A percentile compares a stretch with the other conserved stretches of the same genome.
phyloP scores from a whole-genome alignment of 2,113 vertebrate genomes.

The Gobiocypris rarus region DNA sequence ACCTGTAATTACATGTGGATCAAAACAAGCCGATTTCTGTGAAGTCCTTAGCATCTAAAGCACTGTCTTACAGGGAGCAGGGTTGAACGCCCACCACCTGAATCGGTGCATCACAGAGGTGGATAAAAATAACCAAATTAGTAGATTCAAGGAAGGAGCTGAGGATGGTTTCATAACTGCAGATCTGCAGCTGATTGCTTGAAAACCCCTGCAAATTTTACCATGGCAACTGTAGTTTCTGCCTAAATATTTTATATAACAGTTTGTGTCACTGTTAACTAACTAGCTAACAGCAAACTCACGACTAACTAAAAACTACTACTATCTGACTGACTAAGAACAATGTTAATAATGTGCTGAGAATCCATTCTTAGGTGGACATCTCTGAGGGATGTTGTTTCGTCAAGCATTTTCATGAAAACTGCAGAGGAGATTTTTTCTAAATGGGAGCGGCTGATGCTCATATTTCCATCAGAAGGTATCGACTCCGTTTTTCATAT shows the following conservation, averaged over 20 bases:
- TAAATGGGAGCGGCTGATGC: too few species aligned
- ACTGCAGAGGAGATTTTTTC: too few species aligned
- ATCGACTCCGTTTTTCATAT: too few species aligned
- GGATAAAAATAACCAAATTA: not conserved
- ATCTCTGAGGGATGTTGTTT: too few species aligned
- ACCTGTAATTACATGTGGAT: slow-evolving; percentile 1
- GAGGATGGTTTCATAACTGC: not conserved
- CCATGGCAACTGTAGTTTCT: not conserved
- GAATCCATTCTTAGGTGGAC: too few species aligned
- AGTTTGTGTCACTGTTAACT: not conserved
- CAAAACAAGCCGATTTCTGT: not conserved
- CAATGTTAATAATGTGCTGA: too few species aligned
- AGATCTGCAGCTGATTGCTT: not conserved
- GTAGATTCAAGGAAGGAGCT: not conserved
- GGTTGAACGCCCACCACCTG: not conserved
- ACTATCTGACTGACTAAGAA: too few species aligned
- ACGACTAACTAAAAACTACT: too few species aligned
- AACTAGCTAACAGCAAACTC: not conserved
- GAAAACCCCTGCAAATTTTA: not conserved
- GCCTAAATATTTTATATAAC: too few species aligned
- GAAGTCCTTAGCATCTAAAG: not conserved
- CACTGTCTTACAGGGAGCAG: not conserved
- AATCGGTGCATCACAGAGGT: not conserved
- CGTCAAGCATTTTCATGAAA: too few species aligned
- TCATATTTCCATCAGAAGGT: too few species aligned